Evolutionary conservation across 2,797 vertebrate species (phyloP), one percentile per base, ranked within the genome.

Genomic region (Tokudaia tokunoshimensis): DNA sequence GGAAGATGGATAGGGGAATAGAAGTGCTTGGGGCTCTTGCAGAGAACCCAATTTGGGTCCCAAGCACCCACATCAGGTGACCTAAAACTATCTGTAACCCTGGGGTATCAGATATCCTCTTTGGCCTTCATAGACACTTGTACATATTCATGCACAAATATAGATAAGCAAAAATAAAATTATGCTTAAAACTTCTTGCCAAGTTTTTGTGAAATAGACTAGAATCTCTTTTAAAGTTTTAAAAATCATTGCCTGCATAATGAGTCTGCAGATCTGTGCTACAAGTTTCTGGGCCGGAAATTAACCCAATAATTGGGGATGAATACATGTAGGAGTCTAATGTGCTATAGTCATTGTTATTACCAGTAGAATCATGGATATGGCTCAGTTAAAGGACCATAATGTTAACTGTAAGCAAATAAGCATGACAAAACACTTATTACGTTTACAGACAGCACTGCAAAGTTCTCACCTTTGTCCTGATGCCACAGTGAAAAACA

Each of bases 381-480:
- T 44, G 3, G 29, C 4, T 34, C 12, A 31, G 72, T 59, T 34
- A 11, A 59, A 26, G 82, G 34, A 10, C 44, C 47, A 22, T 52
- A 83, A 78, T 72, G 57, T 75, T 72, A 67, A 65, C 57, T 55
- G 5, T 13, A 72, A 57, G 26, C 31, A 93, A 75, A 91, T 80
- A 94, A 11, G 2, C 44, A 12, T 67, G 34, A 89, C 81, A 88
- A 89, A 81, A 61, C 34, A 22, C 31, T 78, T n/a, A 31, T 0
- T 65, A 50, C 63, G 74, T 95, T 90, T 52, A 70, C 6, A 80
- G 55, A 78, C 31, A 90, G 13, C 10, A 29, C 19, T 19, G 4
- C 17, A 72, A 37, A 37, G 34, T 61, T 57, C 94, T 97, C 26
- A 93, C 91, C 96, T 96, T 89, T 14, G 26, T 22, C 70, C 37